Evolutionary conservation across 2,113 vertebrate genomes (phyloP).

Genomic region (Martes martes): DNA sequence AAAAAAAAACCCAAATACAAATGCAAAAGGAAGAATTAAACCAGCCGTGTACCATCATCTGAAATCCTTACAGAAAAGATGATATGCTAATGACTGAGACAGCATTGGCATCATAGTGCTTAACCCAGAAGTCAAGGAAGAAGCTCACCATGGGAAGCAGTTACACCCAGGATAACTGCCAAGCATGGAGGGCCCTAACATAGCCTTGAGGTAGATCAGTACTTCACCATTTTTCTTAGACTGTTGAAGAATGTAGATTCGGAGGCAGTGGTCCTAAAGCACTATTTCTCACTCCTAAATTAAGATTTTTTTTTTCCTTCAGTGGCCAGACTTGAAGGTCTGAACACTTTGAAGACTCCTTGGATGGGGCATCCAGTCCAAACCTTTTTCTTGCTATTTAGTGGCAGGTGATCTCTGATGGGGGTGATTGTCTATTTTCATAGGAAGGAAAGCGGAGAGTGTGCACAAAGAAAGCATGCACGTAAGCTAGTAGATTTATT

Average conservation of each 20-base stretch:
- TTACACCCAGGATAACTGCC: no score
- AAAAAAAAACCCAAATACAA: not conserved
- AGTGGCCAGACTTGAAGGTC: not conserved
- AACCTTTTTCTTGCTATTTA: not conserved
- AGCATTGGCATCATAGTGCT: not conserved
- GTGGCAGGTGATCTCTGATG: not conserved
- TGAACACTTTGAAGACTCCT: not conserved
- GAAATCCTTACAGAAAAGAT: not conserved
- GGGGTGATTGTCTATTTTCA: not conserved
- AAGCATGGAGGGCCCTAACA: rapidly evolving
- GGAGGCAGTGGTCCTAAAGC: not conserved
- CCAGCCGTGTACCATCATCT: not conserved
- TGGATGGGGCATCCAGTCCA: not conserved
- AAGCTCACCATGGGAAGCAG: not conserved
- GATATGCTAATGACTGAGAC: not conserved
- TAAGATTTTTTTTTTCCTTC: not conserved
- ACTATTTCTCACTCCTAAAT: not conserved
- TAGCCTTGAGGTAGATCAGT: not conserved
- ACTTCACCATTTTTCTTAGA: not conserved
- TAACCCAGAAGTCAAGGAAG: not conserved
- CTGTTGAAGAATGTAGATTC: not conserved
- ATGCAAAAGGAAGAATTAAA: constrained; percentile 22
- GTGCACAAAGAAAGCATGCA: not conserved
- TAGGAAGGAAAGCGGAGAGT: not conserved
- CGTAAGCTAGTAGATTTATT: not conserved